A percentile compares a stretch with the other conserved stretches of the same genome.
These are phyloP conservation scores for Hermatobates lingyangjiaoensis DNA, from an alignment of 1,140 invertebrate species.

Conservation along the genomic window DNA sequence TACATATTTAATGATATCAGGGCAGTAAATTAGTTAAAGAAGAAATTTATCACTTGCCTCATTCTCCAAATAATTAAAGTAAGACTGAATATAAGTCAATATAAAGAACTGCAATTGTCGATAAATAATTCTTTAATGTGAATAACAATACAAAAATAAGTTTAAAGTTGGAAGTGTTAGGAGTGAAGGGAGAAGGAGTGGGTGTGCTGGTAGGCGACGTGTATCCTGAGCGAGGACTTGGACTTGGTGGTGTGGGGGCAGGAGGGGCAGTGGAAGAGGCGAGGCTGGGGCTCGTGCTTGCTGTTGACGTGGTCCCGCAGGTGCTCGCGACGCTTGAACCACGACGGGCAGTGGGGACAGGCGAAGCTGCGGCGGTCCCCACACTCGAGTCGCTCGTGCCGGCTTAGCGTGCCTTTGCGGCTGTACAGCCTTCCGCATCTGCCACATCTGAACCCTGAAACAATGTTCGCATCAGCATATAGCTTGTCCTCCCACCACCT, in stretches of 20 bases:
- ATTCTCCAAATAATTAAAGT: too few species aligned
- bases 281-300: conserved; percentile 16
- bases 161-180: too few species aligned
- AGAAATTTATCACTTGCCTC: too few species aligned
- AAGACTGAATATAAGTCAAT: too few species aligned
- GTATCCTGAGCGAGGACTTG: conserved; percentile 27
- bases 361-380: not conserved
- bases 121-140: too few species aligned
- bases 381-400: conserved; percentile 6
- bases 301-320: conserved; percentile 26
- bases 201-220: conserved; percentile 23
- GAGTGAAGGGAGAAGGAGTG: not conserved
- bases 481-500: too few species aligned
- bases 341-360: conserved; percentile 25
- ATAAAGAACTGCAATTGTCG: too few species aligned
- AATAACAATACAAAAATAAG: too few species aligned
- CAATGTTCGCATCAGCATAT: too few species aligned
- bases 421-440: not conserved
- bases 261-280: conserved; percentile 26
- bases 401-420: not conserved
- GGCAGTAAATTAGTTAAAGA: too few species aligned
- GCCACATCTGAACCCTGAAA: conserved; percentile 1
- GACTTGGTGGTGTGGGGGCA: conserved; percentile 35
- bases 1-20: too few species aligned
- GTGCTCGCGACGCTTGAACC: conserved; percentile 30